Percentiles rank a stretch among this genome's conserved stretches.
These are phyloP conservation scores for Drosophila paranaensis DNA, from an alignment of 2,888 invertebrate species.

Conservation along the genomic window DNA sequence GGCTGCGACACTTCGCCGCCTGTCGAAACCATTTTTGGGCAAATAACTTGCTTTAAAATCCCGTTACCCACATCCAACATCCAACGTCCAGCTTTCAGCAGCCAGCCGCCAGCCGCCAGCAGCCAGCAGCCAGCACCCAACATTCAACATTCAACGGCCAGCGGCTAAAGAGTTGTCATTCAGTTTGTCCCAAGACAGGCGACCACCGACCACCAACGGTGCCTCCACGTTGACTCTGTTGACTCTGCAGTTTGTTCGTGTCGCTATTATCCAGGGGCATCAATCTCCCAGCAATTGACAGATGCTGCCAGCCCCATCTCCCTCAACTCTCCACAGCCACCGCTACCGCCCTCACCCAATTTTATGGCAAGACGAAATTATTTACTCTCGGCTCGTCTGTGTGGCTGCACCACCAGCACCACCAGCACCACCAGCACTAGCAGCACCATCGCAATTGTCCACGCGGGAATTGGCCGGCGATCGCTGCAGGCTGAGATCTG, in stretches of 20 bases:
- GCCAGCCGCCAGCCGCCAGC: not conserved
- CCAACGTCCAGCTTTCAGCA: not conserved
- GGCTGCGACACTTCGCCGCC: slow-evolving; percentile 55
- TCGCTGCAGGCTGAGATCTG: slow-evolving; percentile 41
- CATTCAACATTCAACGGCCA: slow-evolving; percentile 18
- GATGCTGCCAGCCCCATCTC: slow-evolving; percentile 51
- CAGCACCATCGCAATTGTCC: slow-evolving; percentile 68
- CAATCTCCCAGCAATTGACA: slow-evolving; percentile 77
- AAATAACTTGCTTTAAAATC: slow-evolving; percentile 70
- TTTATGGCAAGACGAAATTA: slow-evolving; percentile 78
- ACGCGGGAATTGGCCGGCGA: slow-evolving; percentile 71
- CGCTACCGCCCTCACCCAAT: slow-evolving; percentile 46
- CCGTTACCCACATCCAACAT: slow-evolving; percentile 38
- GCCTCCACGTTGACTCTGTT: slow-evolving; percentile 41
- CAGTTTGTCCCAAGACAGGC: slow-evolving; percentile 63
- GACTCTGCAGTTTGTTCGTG: slow-evolving; percentile 79
- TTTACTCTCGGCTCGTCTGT: slow-evolving; percentile 60
- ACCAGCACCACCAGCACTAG: slow-evolving; percentile 21
- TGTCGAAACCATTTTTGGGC: slow-evolving; percentile 74
- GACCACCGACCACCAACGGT: slow-evolving; percentile 70
- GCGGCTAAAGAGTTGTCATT: slow-evolving; percentile 76
- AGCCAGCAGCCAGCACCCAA: not conserved
- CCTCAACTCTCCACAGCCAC: not conserved
- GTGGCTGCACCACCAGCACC: slow-evolving; percentile 18
- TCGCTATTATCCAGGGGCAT: slow-evolving; percentile 81